A percentile compares a stretch with the other conserved stretches of the same genome.
Evolutionary conservation across 1,140 invertebrate genomes (phyloP).

Genomic region (Brachionus asplanchnoidis): DNA sequence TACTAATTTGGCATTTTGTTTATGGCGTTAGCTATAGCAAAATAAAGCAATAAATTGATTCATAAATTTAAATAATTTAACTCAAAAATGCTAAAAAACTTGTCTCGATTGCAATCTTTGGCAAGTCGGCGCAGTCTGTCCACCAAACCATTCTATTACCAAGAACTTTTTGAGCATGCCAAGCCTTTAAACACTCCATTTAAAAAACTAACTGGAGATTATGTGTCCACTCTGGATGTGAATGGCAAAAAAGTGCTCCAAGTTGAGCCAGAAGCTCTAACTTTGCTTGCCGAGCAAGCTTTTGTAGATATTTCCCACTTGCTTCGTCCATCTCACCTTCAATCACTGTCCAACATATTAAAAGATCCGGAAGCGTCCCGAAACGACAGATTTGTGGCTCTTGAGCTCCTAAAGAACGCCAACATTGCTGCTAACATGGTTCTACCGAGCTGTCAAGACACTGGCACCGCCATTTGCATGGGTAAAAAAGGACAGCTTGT

Average conservation of each 20-base stretch:
- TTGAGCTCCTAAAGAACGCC: slow-evolving; percentile 58
- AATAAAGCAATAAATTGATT: neutral
- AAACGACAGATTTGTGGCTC: slow-evolving; percentile 57
- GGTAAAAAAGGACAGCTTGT: slow-evolving; percentile 59
- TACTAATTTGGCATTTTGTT: neutral
- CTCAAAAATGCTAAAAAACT: neutral
- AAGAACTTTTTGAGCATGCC: slow-evolving; percentile 53
- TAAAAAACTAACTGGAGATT: slow-evolving; percentile 56
- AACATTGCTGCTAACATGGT: slow-evolving; percentile 57
- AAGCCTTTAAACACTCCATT: slow-evolving; percentile 49
- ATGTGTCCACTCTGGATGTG: slow-evolving; percentile 55
- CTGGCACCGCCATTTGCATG: slow-evolving; percentile 58
- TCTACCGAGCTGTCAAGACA: slow-evolving; percentile 57
- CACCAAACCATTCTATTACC: slow-evolving; percentile 54
- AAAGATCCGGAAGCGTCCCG: slow-evolving; percentile 55
- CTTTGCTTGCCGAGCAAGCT: slow-evolving; percentile 52
- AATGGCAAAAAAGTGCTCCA: slow-evolving; percentile 51
- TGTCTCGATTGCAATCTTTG: neutral
- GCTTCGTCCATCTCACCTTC: slow-evolving; percentile 53
- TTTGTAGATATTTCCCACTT: slow-evolving; percentile 57
- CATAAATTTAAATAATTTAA: neutral
- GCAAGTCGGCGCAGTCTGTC: neutral
- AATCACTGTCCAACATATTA: slow-evolving; percentile 56
- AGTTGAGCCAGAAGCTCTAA: slow-evolving; percentile 53
- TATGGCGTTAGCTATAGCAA: neutral